phyloP scores from a whole-genome alignment of 2,113 vertebrate genomes.

The Zonotrichia leucophrys region DNA sequence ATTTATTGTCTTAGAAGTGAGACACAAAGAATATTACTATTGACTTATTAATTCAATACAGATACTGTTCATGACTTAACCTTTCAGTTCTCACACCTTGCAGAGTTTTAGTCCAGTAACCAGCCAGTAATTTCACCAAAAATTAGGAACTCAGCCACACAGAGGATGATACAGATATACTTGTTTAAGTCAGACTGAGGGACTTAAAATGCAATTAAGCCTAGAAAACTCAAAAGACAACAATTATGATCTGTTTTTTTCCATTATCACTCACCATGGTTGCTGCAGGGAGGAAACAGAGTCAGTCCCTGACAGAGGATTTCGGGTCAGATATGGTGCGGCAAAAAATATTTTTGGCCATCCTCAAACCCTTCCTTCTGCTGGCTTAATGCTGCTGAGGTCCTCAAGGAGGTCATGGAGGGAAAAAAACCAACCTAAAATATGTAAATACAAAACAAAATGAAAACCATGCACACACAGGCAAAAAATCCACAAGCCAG shows the following conservation, averaged over 20 bases:
- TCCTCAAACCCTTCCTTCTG: background rate
- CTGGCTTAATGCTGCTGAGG: background rate
- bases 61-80: background rate
- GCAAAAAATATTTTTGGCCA: background rate
- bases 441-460: background rate
- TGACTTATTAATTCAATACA: background rate
- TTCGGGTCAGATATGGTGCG: rapidly evolving
- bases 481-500: background rate
- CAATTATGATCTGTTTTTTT: background rate
- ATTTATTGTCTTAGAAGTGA: background rate
- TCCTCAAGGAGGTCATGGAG: no score
- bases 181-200: background rate
- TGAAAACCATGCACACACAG: background rate
- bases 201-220: background rate
- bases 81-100: background rate
- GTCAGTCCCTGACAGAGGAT: background rate
- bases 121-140: background rate
- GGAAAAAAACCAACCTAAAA: background rate
- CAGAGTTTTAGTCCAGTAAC: background rate
- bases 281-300: background rate
- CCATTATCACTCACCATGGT: background rate
- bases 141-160: background rate
- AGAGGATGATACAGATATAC: background rate
- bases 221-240: background rate
- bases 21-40: background rate